Base-by-base conservation (phyloP, 2,113 vertebrate genomes). In the Euleptes europaea region DNA sequence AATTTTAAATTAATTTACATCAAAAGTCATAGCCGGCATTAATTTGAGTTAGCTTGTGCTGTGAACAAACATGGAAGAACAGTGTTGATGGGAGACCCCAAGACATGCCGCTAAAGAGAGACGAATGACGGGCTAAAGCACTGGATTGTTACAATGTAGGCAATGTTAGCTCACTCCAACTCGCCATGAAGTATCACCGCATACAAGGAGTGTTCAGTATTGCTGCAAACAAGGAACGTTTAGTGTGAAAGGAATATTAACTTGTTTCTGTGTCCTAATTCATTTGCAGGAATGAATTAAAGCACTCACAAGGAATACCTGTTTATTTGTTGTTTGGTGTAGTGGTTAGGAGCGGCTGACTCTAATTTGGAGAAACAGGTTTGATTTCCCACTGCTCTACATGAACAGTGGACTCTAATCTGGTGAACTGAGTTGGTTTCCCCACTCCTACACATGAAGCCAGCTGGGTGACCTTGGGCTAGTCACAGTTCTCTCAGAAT, bases 1-100 rank as follows among this genome's bases (percentile, higher is more conserved):
- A 82, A 91, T 91, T 89, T 89, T 85, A 92, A 92, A 92, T 90
- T 90, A 93, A 85, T 84, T 33, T 73, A 54, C 57, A 79, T 76
- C 47, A 76, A 92, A 84, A 89, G 81, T 70, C 19, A 65, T 85
- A 23, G 51, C n/a, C 63, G 40, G 23, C 69, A 79, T 63, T 92
- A 60, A 89, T 91, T 93, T 87, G 6, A 87, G 71, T 78, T 84
- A 90, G 57, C n/a, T 83, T 63, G 21, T 88, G 0, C 0, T 57
- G 31, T 84, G 33, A 66, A 75, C 31, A 91, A 83, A 84, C 88
- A 75, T 88, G 84, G 78, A 83, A 88, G 89, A 60, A 76, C 89
- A 84, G 13, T 6, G n/a, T 23, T 2, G 0, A 63, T 54, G 82
- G n/a, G 78, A 31, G 77, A 2, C 17, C 12, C 2, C 76, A 78